A percentile compares a stretch with the other conserved stretches of the same genome.
Evolutionary conservation across 2,888 invertebrate species (phyloP).

Genomic region (Heteropelma amictum): DNA sequence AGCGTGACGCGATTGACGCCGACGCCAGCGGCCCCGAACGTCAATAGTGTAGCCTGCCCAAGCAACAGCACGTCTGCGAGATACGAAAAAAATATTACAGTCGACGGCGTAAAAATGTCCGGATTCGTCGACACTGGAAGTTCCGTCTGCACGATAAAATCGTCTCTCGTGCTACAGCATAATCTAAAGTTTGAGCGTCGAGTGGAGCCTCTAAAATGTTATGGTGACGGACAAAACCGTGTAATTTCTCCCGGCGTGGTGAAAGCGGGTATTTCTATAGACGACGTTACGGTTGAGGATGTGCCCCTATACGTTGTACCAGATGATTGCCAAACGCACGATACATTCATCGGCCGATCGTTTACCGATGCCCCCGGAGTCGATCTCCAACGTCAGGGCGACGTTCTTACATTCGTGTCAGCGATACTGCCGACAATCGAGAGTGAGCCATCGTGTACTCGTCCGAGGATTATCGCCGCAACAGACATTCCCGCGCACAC

Average conservation of each 20-base stretch:
- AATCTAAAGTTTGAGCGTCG: not conserved
- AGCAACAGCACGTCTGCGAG: not conserved
- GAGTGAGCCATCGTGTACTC: not conserved
- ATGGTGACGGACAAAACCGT: not conserved
- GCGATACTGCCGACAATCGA: not conserved
- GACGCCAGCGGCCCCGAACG: not conserved
- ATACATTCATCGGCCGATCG: conserved; percentile 3
- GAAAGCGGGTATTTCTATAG: not conserved
- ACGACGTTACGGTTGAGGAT: not conserved
- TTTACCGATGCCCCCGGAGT: not conserved
- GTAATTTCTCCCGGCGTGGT: conserved; percentile 3
- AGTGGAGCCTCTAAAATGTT: not conserved
- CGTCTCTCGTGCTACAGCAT: not conserved
- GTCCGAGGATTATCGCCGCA: not conserved
- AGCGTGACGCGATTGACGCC: not conserved
- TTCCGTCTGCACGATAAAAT: conserved; percentile 19
- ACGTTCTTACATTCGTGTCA: not conserved
- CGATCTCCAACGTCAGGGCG: not conserved
- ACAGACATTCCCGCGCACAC: not conserved
- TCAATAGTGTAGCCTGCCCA: not conserved
- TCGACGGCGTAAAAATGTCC: not conserved
- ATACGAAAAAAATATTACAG: not conserved
- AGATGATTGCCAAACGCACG: conserved; percentile 1
- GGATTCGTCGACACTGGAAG: not conserved
- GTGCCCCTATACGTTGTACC: not conserved